Percentiles rank a stretch among this genome's conserved stretches.
phyloP scores from a whole-genome alignment of 2,113 vertebrate genomes.

The Dipodomys stephensi region DNA sequence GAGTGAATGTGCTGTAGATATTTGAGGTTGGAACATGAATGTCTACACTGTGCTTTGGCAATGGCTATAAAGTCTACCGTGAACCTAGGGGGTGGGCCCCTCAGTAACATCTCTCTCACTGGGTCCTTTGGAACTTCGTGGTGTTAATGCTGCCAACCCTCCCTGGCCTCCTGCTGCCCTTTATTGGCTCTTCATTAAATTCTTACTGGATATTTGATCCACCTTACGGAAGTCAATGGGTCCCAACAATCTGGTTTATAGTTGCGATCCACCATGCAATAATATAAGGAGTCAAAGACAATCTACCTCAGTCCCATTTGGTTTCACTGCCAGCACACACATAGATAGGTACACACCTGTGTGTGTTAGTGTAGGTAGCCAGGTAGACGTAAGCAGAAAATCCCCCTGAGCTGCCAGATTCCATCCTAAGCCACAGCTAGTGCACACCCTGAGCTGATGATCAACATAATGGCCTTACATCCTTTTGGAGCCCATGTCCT shows the following conservation, averaged over 20 bases:
- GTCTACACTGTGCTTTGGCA: too few species aligned
- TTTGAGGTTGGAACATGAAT: neutral
- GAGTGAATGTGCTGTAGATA: neutral
- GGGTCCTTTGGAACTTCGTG: neutral
- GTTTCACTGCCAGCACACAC: neutral
- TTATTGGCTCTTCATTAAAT: neutral
- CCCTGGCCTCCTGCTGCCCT: neutral
- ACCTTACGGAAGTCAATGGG: neutral
- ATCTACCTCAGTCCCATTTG: neutral
- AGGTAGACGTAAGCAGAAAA: too few species aligned
- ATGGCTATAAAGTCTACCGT: neutral
- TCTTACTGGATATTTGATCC: neutral
- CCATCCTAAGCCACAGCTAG: too few species aligned
- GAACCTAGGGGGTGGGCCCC: accelerated
- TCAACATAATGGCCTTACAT: too few species aligned
- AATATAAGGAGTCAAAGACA: neutral
- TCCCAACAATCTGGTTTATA: neutral
- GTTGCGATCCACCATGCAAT: neutral
- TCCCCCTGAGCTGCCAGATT: too few species aligned
- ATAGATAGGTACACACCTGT: neutral
- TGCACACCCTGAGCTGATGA: too few species aligned
- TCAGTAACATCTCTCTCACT: neutral
- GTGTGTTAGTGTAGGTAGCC: too few species aligned
- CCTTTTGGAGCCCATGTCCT: too few species aligned
- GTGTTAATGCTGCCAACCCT: neutral